Base-by-base conservation (phyloP, 2,113 vertebrate species). In the Ophiodon elongatus region DNA sequence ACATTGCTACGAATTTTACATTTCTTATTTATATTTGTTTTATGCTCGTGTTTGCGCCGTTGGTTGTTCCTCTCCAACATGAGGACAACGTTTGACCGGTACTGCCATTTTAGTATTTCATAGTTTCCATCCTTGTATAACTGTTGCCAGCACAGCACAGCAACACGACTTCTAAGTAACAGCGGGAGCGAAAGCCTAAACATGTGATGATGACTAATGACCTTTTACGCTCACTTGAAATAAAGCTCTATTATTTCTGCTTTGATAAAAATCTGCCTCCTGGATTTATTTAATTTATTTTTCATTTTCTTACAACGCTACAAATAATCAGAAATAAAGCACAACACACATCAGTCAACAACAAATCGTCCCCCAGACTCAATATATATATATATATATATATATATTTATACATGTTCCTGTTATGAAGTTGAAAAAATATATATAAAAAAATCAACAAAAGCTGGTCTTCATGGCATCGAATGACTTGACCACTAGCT, bases 11-110 rank as follows among this genome's bases (percentile, higher is more conserved):
- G 78, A 83, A 85, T 90, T 88, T 90, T 79, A 76, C 47, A 81
- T 78, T 80, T 85, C 64, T 79, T 93, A 94, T 95, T 95, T 94
- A 93, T 94, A 91, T 91, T 84, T 92, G 89, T 84, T 88, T 83
- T 78, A 50, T 84, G 59, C 84, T 87, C 88, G 59, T 82, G 57
- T 89, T 57, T 57, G 69, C 25, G 66, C 79, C 82, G 45, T 82
- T 82, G 54, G 70, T 64, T 60, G 65, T 85, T 89, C 68, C 59
- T 59, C 31, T 83, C 50, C 31, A 17, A 75, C 19, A 57, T 64
- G 71, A 87, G 56, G 43, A 78, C 85, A 66, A 62, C 64, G 0
- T 83, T 64, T 80, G 39, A 82, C 72, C 70, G 47, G 79, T 63
- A 23, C 63, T 88, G 73, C 84, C 73, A 8, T 86, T 23, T 80